Base-by-base conservation (phyloP, 2,113 vertebrate species). In the Cygnus buccinator region DNA sequence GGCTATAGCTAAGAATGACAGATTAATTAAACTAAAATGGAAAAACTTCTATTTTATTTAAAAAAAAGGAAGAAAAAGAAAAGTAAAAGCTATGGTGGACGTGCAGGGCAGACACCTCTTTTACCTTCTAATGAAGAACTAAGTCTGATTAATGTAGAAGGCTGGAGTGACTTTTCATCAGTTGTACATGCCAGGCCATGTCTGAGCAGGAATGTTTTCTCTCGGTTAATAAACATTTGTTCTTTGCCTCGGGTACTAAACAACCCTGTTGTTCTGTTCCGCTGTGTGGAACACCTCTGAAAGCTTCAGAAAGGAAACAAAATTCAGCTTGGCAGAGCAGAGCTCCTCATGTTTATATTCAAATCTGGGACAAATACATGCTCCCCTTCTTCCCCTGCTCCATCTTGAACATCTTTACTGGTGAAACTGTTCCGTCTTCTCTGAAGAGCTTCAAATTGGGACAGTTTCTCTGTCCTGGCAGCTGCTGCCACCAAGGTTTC, bases 231-330 rank as follows among this genome's bases (percentile, higher is more conserved):
- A 81, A 95, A 90, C 84, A 71, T 94, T 93, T 87, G 83, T 88
- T 93, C 78, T 94, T 97, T 90, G 94, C 92, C 94, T 1, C 67
- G 15, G 94, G 95, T 93, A 77, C 86, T 90, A 81, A 89, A 95
- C 87, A 90, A 72, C 94, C 84, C 86, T 87, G 96, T 83, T 96
- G 79, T 87, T 95, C 82, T 95, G 65, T 88, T 78, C 91, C 1
- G 0, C 67, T 43, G 13, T 94, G 93, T 87, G 81, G 91, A 94
- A 92, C 79, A 90, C 87, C 88, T 88, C 26, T 1, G 33, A 15
- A 44, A 82, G 65, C 52, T 91, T 83, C 79, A 70, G 57, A 90
- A 57, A 95, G 78, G 91, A 94, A 88, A 55, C 59, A 39, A 89
- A n/a, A 29, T 31, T 31, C 48, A 43, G 31, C 58, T 91, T 76